Base-by-base conservation (phyloP, 1,140 invertebrate species). In the Hycleus phaleratus region DNA sequence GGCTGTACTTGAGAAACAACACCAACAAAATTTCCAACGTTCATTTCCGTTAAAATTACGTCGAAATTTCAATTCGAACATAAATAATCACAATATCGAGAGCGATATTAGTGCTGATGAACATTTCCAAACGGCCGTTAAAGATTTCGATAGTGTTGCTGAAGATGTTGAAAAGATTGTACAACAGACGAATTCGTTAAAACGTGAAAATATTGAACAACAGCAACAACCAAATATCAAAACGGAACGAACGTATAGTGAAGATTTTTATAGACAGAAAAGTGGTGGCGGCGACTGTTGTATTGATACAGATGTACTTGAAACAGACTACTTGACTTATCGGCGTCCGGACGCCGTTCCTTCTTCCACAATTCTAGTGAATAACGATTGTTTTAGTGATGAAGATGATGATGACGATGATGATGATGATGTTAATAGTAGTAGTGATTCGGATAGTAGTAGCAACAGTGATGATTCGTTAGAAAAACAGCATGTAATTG, bases 121-220 rank as follows among this genome's bases (percentile, higher is more conserved):
- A 43, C 64, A 62, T 46, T 72, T 73, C 60, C 63, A 71, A 51
- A 56, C 60, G 49, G 71, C 71, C 25, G 66, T 73, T 9, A 61
- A 67, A 25, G 66, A 73, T 64, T 73, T 73, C 60, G 63, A 73
- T 62, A 60, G 61, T 54, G 69, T 71, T 25, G 71, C 68, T 8
- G 65, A 68, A 56, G 71, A 73, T 55, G 70, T 73, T 26, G 63
- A 67, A 49, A 71, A 70, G 43, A 68, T 73, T 58, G 68, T 64
- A 26, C 24, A 9, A 40, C 18, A 49, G 18, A 61, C 54, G 56
- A 57, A 48, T 44, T 56, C 49, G 26, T 26, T 60, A 2, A 18
- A 18, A 18, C 18, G 0, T 18, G 18, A 18, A 18, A 18, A 18
- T 18, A 46, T 60, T 58, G 46, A 54, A 18, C 18, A 18, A 18